phyloP scores from a whole-genome alignment of 2,113 vertebrate genomes.

The Alligator mississippiensis region DNA sequence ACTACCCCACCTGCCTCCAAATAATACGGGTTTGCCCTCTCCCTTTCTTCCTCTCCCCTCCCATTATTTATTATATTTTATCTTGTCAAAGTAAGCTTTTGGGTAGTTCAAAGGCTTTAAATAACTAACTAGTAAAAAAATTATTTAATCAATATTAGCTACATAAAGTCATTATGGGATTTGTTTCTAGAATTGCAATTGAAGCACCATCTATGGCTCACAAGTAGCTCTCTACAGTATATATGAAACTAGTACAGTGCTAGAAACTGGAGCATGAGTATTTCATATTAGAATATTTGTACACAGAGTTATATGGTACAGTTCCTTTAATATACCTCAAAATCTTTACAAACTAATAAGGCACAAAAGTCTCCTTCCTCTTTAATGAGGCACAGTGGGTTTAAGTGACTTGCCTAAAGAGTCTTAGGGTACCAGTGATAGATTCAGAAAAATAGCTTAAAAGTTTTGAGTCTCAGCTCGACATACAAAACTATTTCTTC shows the following conservation, averaged over 20 bases:
- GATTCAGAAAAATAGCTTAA: not conserved
- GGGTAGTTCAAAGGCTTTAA: constrained; percentile 26
- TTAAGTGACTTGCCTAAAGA: not conserved
- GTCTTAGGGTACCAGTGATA: not conserved
- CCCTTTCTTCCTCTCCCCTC: constrained; percentile 30
- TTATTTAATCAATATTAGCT: not conserved
- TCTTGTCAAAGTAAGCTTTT: constrained; percentile 20
- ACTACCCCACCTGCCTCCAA: constrained; percentile 1
- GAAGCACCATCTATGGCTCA: not conserved
- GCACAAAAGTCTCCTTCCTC: not conserved
- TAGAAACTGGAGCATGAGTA: not conserved
- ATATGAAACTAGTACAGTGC: not conserved
- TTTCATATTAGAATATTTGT: rapidly evolving
- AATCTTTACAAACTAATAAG: not conserved
- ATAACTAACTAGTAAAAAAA: constrained; percentile 15
- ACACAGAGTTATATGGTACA: not conserved
- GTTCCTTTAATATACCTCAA: rapidly evolving
- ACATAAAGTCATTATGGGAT: not conserved
- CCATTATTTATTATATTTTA: constrained; percentile 25
- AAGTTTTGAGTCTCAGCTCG: not conserved
- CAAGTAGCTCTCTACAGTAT: not conserved
- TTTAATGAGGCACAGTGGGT: not conserved
- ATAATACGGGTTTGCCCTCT: not conserved
- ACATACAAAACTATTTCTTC: not conserved
- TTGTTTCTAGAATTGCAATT: not conserved